These are phyloP conservation scores for Chloebia gouldiae DNA, from an alignment of 2,113 vertebrate species.

Conservation along the genomic window DNA sequence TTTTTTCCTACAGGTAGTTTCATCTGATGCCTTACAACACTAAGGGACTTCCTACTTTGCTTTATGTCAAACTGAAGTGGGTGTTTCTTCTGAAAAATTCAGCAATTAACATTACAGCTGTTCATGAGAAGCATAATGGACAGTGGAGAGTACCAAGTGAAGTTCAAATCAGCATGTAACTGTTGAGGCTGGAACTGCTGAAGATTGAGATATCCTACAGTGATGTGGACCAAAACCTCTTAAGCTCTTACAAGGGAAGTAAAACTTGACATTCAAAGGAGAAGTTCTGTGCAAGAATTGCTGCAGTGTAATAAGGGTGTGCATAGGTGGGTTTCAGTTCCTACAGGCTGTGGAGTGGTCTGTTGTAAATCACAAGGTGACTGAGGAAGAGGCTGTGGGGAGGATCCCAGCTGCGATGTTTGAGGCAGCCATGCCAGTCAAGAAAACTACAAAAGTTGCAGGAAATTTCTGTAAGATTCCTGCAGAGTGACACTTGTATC, in stretches of 20 bases:
- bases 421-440: background rate
- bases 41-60: background rate
- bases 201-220: rapidly evolving
- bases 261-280: background rate
- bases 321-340: background rate
- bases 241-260: background rate
- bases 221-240: background rate
- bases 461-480: background rate
- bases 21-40: background rate
- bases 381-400: background rate
- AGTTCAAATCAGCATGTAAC: background rate
- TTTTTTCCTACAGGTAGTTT: background rate
- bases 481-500: background rate
- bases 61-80: background rate
- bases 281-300: background rate
- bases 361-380: background rate
- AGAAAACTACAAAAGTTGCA: background rate
- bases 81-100: background rate
- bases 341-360: background rate
- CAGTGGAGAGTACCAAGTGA: background rate
- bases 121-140: background rate
- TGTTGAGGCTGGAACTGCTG: background rate
- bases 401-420: background rate
- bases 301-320: background rate
- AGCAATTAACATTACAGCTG: background rate